These are phyloP conservation scores for Cyprichromis sp. DNA, from an alignment of 2,113 vertebrate genomes.

Conservation along the genomic window DNA sequence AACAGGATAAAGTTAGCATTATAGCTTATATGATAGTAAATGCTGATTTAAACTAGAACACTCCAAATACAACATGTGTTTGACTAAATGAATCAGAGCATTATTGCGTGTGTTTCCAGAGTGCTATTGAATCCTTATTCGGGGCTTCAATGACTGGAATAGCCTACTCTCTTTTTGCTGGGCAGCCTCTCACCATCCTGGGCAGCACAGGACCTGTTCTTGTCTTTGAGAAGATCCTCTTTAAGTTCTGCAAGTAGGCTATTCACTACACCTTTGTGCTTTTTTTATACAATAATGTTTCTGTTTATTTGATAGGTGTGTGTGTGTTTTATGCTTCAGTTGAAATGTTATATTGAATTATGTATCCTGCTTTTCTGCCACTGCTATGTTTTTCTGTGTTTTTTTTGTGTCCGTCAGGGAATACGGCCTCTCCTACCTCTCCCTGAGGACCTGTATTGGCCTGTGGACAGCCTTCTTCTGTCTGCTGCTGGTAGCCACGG, in stretches of 20 bases:
- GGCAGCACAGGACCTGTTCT: conserved; percentile 97
- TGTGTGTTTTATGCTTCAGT: background rate
- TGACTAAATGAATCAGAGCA: background rate
- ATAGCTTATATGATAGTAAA: background rate
- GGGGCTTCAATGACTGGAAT: conserved; percentile 99
- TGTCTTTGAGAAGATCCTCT: conserved; percentile 99
- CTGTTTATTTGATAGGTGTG: background rate
- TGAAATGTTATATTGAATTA: background rate
- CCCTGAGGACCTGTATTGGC: conserved; percentile 92
- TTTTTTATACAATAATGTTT: background rate
- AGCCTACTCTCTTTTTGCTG: conserved; percentile 92
- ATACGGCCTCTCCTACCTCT: conserved; percentile 90
- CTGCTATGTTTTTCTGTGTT: background rate
- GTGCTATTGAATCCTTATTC: conserved; percentile 97
- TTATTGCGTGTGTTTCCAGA: conserved; percentile 69
- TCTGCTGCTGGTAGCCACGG: conserved; percentile 92
- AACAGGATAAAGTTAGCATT: background rate
- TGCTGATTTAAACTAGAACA: background rate
- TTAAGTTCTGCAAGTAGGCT: conserved; percentile 95
- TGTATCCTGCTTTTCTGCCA: background rate
- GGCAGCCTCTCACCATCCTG: conserved; percentile 95
- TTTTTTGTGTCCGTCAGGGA: conserved; percentile 71
- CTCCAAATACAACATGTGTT: background rate
- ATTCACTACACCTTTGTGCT: background rate
- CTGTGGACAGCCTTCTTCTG: conserved; percentile 96